Percentiles rank a stretch among this genome's conserved stretches.
phyloP scores from a whole-genome alignment of 2,888 invertebrate genomes.

The Drosophila tanythrix region DNA sequence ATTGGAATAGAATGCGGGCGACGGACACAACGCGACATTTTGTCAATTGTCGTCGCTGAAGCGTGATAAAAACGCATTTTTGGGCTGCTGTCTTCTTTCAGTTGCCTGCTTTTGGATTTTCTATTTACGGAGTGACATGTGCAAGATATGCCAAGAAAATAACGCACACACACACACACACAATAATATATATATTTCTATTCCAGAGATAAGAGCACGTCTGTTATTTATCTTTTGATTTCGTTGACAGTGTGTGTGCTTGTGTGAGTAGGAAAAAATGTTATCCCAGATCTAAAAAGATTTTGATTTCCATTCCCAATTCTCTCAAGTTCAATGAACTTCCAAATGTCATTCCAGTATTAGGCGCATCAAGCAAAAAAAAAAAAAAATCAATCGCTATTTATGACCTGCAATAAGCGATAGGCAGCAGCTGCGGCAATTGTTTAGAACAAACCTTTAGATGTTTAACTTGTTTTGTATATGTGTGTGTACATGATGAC shows the following conservation, averaged over 20 bases:
- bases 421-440: constrained; percentile 45
- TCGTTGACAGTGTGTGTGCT: constrained; percentile 16
- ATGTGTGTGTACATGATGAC: constrained; percentile 1
- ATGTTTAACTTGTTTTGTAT: constrained; percentile 54
- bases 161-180: constrained; percentile 11
- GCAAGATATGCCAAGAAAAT: constrained; percentile 45
- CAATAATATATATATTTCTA: constrained; percentile 23
- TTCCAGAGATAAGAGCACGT: constrained; percentile 52
- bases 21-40: constrained; percentile 28
- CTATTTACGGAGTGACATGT: constrained; percentile 67
- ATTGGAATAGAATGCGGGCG: constrained; percentile 51
- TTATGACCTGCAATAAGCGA: constrained; percentile 64
- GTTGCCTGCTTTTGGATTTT: constrained; percentile 65
- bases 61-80: constrained; percentile 63
- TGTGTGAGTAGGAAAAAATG: constrained; percentile 27
- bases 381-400: constrained; percentile 29
- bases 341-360: constrained; percentile 24
- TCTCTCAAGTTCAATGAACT: constrained; percentile 71
- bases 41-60: constrained; percentile 45
- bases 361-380: constrained; percentile 9
- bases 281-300: constrained; percentile 9
- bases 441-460: constrained; percentile 45
- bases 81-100: constrained; percentile 13
- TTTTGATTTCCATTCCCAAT: constrained; percentile 24
- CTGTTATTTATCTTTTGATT: constrained; percentile 23